Evolutionary conservation across 2,888 invertebrate genomes (phyloP).

Genomic region (Amorpha juglandis): DNA sequence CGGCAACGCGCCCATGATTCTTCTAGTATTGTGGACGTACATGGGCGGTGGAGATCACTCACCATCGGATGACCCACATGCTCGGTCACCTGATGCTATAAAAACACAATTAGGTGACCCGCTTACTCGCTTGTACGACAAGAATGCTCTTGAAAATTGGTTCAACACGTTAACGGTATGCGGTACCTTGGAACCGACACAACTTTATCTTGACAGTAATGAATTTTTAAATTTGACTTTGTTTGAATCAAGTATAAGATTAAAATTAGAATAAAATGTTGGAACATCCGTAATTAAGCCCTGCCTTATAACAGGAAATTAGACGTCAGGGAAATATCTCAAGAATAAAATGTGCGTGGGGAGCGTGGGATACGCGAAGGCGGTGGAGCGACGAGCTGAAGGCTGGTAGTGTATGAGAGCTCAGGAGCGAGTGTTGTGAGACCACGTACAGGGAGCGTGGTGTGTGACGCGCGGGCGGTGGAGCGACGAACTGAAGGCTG

Average conservation of each 20-base stretch:
- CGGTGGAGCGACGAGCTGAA: slow-evolving; percentile 5
- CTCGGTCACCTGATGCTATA: no score
- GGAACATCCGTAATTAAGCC: slow-evolving; percentile 29
- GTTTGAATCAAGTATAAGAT: slow-evolving; percentile 38
- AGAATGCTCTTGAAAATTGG: neutral
- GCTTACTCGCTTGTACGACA: no score
- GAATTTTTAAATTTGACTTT: slow-evolving; percentile 52
- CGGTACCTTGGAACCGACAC: slow-evolving; percentile 34
- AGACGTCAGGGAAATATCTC: neutral
- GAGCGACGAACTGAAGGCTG: slow-evolving; percentile 9
- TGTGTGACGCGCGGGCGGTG: slow-evolving; percentile 11
- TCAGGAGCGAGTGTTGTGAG: slow-evolving; percentile 10
- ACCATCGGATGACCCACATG: no score
- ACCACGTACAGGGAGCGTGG: neutral
- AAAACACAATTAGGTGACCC: no score
- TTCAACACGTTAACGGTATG: neutral
- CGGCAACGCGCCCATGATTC: no score
- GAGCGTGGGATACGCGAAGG: neutral
- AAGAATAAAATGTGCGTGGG: no score
- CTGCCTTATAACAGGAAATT: slow-evolving; percentile 13
- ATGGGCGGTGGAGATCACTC: no score
- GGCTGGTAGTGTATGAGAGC: slow-evolving; percentile 3
- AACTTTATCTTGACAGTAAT: slow-evolving; percentile 46
- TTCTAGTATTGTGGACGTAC: no score
- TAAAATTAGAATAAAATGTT: slow-evolving; percentile 39